Evolutionary conservation across 1,140 invertebrate species (phyloP), one percentile per base, ranked within the genome.

Genomic region (Calliphora vicina): DNA sequence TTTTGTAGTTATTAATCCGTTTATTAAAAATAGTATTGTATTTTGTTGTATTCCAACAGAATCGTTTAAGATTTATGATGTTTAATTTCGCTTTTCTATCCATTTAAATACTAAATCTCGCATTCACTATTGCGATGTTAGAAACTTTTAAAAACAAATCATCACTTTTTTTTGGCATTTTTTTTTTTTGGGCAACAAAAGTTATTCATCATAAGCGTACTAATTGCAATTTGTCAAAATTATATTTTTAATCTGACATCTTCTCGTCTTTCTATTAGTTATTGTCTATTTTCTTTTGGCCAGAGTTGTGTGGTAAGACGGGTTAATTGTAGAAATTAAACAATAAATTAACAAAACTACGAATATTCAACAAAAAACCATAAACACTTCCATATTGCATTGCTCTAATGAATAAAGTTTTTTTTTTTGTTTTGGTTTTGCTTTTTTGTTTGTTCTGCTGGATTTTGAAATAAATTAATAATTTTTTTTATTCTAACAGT

Each of bases 211-310:
- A 67, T 67, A n/a, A 25, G 17, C 17, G 20, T 78, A n/a, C 45
- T 78, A 78, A 43, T 78, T 78, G 42, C 74, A 78, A 42, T 78
- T 78, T 45, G 74, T 78, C 74, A 78, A 78, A 78, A 78, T 78
- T 43, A 78, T 78, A 78, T 78, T 78, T 20, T 78, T 45, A 78
- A 78, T 78, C 35, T 78, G 74, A 78, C 74, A 78, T 45, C 74
- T 43, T 17, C 35, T 78, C 20, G 25, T 78, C 74, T 43, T 78
- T 35, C 94, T 80, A 20, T 78, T 43, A 42, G 61, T 23, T 23
- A 67, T 67, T 67, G 61, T 67, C 23, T 67, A 67, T 67, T 67
- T 67, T 67, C 20, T 20, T 67, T 67, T 23, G 3, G 61, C 5
- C 10, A 23, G 8, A 67, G 6, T 67, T 67, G 20, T 67, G 35